Percentiles rank a stretch among this genome's conserved stretches.
Conservation (phyloP, 2,113 vertebrate genomes). For the Platichthys stellatus region DNA sequence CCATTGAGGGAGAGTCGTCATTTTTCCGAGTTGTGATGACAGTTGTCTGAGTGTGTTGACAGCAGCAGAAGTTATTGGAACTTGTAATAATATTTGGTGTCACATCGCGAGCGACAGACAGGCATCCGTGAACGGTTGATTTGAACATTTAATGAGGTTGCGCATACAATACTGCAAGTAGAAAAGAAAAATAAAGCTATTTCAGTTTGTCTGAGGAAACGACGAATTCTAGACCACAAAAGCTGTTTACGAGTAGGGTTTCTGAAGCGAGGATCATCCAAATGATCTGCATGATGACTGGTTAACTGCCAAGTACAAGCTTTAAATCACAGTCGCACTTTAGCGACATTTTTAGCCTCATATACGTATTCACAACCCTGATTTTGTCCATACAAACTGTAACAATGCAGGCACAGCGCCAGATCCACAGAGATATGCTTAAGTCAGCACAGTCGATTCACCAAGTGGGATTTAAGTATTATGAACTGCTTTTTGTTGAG, state of each 20-base stretch:
- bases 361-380: constrained; percentile 2
- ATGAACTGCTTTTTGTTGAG: not conserved
- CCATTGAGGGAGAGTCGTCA: constrained; percentile 38
- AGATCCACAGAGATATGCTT: constrained; percentile 1
- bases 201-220: constrained; percentile 1
- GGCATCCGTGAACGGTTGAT: constrained; percentile 22
- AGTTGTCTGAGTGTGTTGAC: constrained; percentile 51
- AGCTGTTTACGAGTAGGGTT: not conserved
- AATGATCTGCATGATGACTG: constrained; percentile 10
- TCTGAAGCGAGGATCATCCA: not conserved
- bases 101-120: constrained; percentile 46
- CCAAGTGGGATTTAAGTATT: not conserved
- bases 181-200: not conserved
- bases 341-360: constrained; percentile 3
- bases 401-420: not conserved
- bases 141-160: constrained; percentile 25
- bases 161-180: not conserved
- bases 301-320: constrained; percentile 17
- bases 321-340: not conserved
- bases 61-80: constrained; percentile 58
- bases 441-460: not conserved
- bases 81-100: constrained; percentile 38
- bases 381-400: not conserved
- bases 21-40: constrained; percentile 56
- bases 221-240: not conserved